Evolutionary conservation across 92 coral and sea anemone species (phyloP).

Genomic region (Epizoanthus scotinus): DNA sequence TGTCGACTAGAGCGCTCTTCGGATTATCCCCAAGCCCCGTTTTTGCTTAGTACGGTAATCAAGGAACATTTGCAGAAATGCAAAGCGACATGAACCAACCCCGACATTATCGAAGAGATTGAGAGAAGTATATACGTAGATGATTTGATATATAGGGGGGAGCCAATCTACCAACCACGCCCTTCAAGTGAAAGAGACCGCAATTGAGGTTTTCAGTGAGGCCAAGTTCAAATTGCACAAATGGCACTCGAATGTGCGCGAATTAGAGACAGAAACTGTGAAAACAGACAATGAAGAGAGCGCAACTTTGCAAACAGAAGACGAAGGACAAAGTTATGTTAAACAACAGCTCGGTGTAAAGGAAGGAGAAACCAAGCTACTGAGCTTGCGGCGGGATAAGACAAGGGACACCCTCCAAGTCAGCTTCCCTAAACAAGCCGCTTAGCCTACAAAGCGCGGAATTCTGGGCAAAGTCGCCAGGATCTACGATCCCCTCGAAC

Average conservation of each 20-base stretch:
- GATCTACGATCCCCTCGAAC: constrained; percentile 15
- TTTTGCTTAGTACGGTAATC: constrained; percentile 21
- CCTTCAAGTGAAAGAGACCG: constrained; percentile 14
- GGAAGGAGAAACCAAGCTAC: no score
- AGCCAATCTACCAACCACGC: constrained; percentile 9
- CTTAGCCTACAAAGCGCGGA: constrained; percentile 3
- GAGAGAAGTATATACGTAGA: constrained; percentile 9
- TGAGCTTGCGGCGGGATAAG: no score
- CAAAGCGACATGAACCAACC: background rate
- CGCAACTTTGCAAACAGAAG: no score
- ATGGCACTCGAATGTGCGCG: constrained; percentile 2
- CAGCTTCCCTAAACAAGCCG: background rate
- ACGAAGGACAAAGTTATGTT: constrained; percentile 9
- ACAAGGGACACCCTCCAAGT: no score
- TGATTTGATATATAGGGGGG: constrained; percentile 14
- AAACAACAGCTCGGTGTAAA: constrained; percentile 13
- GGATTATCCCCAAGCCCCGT: constrained; percentile 26
- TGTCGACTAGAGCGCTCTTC: constrained; percentile 28
- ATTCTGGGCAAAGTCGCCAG: background rate
- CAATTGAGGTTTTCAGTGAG: constrained; percentile 8
- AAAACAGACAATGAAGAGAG: no score
- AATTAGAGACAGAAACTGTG: constrained; percentile 2
- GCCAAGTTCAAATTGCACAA: constrained; percentile 5
- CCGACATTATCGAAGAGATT: constrained; percentile 2
- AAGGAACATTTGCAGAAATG: constrained; percentile 19